Evolutionary conservation across 1,140 invertebrate genomes (phyloP), one percentile per base, ranked within the genome.

Genomic region (Papilio aristodemus): DNA sequence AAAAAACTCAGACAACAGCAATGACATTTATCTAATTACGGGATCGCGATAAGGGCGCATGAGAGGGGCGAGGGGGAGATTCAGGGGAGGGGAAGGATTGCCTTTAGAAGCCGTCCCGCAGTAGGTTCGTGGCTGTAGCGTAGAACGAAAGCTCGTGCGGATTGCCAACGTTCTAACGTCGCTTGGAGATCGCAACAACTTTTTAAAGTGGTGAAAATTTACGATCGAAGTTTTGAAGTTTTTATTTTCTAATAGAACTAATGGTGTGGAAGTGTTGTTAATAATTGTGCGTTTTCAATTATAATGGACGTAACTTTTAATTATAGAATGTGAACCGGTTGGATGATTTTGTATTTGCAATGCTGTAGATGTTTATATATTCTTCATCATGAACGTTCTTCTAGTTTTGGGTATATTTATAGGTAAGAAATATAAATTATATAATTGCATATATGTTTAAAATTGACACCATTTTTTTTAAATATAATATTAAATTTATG

Each of bases 1-100:
- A 74, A 80, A 77, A 83, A 78, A 83, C 70, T 76, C 74, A 86
- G 78, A 86, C 81, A 86, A 82, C 79, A 85, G 80, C 78, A 86
- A 85, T 89, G 85, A 87, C 85, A 89, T 90, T 88, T 86, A 90
- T 90, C 87, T 90, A 88, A 90, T 90, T 90, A 90, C 76, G 81
- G 80, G 71, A 86, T 86, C 87, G 86, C 81, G 87, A 90, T 88
- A 88, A 87, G 79, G 79, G 80, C 72, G 80, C 54, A 78, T 66
- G 72, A 73, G 76, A 77, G 76, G 72, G 71, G 70, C 22, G 57
- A 43, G 75, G 72, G 70, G 69, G 71, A 63, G 69, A 68, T 70
- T 69, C 50, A 68, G 73, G 70, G 58, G 71, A 58, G 68, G 50
- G 67, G 69, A 57, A 69, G 59, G 59, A 43, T 38, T 38, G 58